Evolutionary conservation across 2,113 vertebrate species (phyloP).

Genomic region (Prochilodus magdalenae): DNA sequence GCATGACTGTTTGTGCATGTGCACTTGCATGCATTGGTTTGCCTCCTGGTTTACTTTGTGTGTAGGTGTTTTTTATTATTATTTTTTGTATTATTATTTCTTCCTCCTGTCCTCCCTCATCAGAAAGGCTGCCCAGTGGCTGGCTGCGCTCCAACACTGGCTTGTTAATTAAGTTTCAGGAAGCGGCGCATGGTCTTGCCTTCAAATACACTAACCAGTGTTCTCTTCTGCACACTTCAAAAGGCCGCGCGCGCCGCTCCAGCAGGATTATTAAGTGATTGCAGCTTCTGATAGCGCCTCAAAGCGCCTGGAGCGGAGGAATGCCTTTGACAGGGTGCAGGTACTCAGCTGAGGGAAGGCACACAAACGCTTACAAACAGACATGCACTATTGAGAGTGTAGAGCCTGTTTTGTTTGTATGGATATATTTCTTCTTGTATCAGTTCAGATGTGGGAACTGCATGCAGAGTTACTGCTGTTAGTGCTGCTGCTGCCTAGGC

Average conservation of each 20-base stretch:
- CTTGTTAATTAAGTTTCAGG: constrained; percentile 78
- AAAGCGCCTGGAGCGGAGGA: constrained; percentile 72
- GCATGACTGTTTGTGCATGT: constrained; percentile 32
- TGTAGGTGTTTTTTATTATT: background rate
- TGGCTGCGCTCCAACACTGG: constrained; percentile 70
- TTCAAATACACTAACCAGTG: constrained; percentile 70
- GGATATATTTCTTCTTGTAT: background rate
- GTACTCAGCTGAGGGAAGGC: constrained; percentile 71
- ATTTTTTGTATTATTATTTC: background rate
- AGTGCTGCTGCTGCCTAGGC: background rate
- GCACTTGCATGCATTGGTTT: constrained; percentile 38
- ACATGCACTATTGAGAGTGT: background rate
- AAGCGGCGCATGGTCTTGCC: constrained; percentile 68
- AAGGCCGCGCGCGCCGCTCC: constrained; percentile 70
- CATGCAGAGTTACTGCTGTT: background rate
- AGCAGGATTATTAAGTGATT: constrained; percentile 75
- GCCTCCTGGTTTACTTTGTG: background rate
- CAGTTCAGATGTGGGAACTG: background rate
- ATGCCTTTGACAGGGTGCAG: constrained; percentile 75
- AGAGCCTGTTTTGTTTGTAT: background rate
- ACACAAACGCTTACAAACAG: constrained; percentile 21
- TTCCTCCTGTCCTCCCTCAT: background rate
- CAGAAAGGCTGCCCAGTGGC: background rate
- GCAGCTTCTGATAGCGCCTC: constrained; percentile 76
- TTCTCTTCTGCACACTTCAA: constrained; percentile 67